Conservation (phyloP, 1,140 invertebrate genomes). For the Chlorops oryzae region DNA sequence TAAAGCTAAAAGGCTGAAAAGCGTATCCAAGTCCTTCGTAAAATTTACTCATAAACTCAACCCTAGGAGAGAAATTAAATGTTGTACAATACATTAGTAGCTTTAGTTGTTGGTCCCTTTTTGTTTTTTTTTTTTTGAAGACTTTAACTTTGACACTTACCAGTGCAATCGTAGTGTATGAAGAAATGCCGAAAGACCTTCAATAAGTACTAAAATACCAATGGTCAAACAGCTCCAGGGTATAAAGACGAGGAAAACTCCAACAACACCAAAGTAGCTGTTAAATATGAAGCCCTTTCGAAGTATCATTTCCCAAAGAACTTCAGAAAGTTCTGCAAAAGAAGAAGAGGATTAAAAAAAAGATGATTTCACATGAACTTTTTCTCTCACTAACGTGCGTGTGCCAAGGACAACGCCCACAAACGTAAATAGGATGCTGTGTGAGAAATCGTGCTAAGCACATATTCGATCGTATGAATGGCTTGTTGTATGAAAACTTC, state of each 20-base stretch:
- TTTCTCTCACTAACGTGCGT: conserved; percentile 63
- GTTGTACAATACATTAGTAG: conserved; percentile 52
- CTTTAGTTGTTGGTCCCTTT: conserved; percentile 34
- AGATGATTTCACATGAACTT: background rate
- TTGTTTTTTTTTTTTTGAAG: conserved; percentile 38
- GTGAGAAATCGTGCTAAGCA: conserved; percentile 90
- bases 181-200: conserved; percentile 95
- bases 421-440: conserved; percentile 93
- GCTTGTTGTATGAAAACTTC: conserved; percentile 88
- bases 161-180: conserved; percentile 97
- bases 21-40: conserved; percentile 82
- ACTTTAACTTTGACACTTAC: conserved; percentile 55
- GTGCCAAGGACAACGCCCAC: conserved; percentile 92
- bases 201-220: conserved; percentile 93
- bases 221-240: conserved; percentile 84
- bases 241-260: conserved; percentile 72
- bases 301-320: conserved; percentile 83
- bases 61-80: conserved; percentile 56
- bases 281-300: conserved; percentile 21
- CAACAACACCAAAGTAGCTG: conserved; percentile 21
- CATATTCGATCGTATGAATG: conserved; percentile 96
- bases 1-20: conserved; percentile 92
- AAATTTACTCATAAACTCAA: conserved; percentile 98
- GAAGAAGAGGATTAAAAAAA: background rate
- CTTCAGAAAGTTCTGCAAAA: conserved; percentile 75